Conservation (phyloP, 2,797 vertebrate genomes). For the Sebastes reedi region DNA sequence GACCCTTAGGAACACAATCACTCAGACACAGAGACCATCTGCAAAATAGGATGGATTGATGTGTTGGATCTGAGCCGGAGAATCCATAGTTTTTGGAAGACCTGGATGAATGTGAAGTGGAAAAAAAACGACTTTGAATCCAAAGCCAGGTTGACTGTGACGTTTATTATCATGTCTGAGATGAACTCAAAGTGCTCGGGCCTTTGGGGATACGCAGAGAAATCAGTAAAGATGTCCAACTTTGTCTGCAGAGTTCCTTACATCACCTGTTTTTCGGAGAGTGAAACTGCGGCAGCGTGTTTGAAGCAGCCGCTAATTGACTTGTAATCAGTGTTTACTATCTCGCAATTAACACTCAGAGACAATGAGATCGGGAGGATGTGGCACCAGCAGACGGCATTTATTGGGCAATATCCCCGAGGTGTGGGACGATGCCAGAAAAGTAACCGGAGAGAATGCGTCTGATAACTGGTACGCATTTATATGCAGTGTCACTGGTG, state of each 20-base stretch:
- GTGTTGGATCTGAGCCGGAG: conserved; percentile 48
- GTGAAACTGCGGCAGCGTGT: conserved; percentile 7
- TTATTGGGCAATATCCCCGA: conserved; percentile 64
- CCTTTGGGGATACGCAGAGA: conserved; percentile 51
- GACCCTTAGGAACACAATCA: conserved; percentile 48
- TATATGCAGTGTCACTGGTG: conserved; percentile 87
- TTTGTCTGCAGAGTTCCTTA: conserved; percentile 24
- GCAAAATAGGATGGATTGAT: conserved; percentile 60
- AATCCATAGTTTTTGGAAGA: conserved; percentile 43
- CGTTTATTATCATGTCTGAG: conserved; percentile 66
- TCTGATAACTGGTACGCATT: conserved; percentile 68
- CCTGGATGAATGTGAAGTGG: conserved; percentile 36
- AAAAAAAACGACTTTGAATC: conserved; percentile 45
- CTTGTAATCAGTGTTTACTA: conserved; percentile 74
- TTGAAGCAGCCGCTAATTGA: conserved; percentile 58
- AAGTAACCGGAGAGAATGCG: conserved; percentile 55
- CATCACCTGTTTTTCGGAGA: conserved; percentile 39
- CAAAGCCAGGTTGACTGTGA: conserved; percentile 53
- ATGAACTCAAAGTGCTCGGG: conserved; percentile 66
- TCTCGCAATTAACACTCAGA: conserved; percentile 72
- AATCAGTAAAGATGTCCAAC: conserved; percentile 30
- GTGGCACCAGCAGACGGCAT: conserved; percentile 58
- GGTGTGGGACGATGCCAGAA: conserved; percentile 59
- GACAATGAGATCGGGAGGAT: conserved; percentile 61
- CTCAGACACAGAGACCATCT: conserved; percentile 34